Percentiles rank a stretch among this genome's conserved stretches.
Conservation (phyloP, 2,797 vertebrate genomes). For the Lophotriccus pileatus region DNA sequence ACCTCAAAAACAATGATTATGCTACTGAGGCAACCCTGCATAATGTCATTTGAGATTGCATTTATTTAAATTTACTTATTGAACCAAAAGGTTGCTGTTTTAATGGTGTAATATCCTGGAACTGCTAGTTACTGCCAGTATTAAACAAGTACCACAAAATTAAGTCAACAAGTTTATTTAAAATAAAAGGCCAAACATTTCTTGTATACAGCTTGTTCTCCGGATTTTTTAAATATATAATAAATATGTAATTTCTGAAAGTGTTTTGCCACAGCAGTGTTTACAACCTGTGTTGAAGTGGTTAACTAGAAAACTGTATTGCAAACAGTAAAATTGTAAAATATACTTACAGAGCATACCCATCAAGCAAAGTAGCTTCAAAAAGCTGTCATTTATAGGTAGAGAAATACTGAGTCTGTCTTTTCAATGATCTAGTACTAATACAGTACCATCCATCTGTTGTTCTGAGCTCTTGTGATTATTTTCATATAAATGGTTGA, state of each 20-base stretch:
- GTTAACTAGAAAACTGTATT: background rate
- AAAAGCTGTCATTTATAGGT: background rate
- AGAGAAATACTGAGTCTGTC: background rate
- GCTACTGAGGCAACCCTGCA: background rate
- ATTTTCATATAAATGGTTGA: background rate
- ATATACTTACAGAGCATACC: background rate
- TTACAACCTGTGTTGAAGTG: background rate
- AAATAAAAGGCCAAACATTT: background rate
- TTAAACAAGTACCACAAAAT: background rate
- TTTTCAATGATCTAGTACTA: background rate
- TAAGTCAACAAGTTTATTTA: background rate
- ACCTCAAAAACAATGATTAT: background rate
- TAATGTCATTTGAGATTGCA: background rate
- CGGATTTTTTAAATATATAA: constrained; percentile 2
- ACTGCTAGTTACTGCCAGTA: background rate
- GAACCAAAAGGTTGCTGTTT: background rate
- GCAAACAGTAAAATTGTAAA: constrained; percentile 9
- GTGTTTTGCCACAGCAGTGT: background rate
- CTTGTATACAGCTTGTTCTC: background rate
- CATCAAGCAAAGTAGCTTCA: background rate
- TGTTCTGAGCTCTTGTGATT: background rate
- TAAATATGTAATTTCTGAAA: constrained; percentile 20
- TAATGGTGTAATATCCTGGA: background rate
- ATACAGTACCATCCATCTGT: background rate
- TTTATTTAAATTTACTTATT: background rate